A percentile compares a stretch with the other conserved stretches of the same genome.
Evolutionary conservation across 2,888 invertebrate genomes (phyloP).

Genomic region (Nudaria mundana): DNA sequence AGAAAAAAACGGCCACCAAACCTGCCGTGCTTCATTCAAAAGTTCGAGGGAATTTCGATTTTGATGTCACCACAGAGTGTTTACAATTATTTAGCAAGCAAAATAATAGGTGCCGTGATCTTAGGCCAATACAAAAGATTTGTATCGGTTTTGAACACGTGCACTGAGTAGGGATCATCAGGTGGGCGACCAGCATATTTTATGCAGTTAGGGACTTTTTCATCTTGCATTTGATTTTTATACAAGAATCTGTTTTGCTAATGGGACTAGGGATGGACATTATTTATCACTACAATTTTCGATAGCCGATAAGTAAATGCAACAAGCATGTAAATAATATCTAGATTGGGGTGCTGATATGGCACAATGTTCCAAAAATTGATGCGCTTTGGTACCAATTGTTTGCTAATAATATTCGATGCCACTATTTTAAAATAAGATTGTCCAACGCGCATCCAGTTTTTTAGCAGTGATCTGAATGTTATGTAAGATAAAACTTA

Average conservation of each 20-base stretch:
- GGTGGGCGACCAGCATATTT: constrained; percentile 59
- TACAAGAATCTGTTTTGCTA: neutral
- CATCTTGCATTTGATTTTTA: constrained; percentile 20
- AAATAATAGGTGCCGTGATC: constrained; percentile 51
- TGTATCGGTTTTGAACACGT: constrained; percentile 70
- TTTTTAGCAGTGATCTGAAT: no score
- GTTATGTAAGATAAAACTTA: no score
- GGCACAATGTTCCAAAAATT: no score
- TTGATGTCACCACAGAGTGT: constrained; percentile 41
- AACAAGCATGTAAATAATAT: no score
- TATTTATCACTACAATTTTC: neutral
- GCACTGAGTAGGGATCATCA: constrained; percentile 64
- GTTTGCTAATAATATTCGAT: no score
- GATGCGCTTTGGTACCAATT: no score
- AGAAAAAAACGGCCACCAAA: constrained; percentile 61
- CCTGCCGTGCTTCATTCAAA: constrained; percentile 40
- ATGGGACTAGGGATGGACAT: no score
- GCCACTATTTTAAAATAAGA: no score
- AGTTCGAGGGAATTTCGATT: constrained; percentile 40
- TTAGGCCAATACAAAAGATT: constrained; percentile 59
- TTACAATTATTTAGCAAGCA: constrained; percentile 47
- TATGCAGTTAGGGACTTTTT: constrained; percentile 35
- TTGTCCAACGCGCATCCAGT: no score
- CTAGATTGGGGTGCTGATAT: no score
- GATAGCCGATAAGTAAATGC: no score